A percentile compares a stretch with the other conserved stretches of the same genome.
phyloP scores from a whole-genome alignment of 2,888 invertebrate species.

The Himalopsyche tibetana region DNA sequence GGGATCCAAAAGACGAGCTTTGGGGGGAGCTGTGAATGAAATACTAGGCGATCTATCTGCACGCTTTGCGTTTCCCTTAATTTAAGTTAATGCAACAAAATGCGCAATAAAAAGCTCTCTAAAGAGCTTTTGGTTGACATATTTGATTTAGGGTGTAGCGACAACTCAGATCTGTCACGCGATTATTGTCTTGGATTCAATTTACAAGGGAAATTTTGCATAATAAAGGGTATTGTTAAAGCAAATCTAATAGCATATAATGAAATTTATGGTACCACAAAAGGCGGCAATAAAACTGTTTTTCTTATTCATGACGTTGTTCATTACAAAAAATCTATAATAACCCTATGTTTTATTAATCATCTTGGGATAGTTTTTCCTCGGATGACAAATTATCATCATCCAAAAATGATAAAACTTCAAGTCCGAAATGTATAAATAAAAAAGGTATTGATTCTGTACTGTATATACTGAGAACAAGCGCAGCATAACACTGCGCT shows the following conservation, averaged over 20 bases:
- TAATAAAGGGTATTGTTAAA: not conserved
- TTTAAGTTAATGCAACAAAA: constrained; percentile 60
- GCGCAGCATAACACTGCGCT: too few relatives aligned
- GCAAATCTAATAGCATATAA: not conserved
- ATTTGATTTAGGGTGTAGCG: constrained; percentile 58
- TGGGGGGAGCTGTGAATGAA: constrained; percentile 7
- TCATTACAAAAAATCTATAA: too few relatives aligned
- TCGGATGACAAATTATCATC: too few relatives aligned
- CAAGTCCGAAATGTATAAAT: too few relatives aligned
- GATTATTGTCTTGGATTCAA: constrained; percentile 7
- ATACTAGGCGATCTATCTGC: constrained; percentile 27
- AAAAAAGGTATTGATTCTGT: too few relatives aligned
- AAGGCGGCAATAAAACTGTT: not conserved
- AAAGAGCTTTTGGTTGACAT: constrained; percentile 53
- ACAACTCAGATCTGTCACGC: constrained; percentile 30
- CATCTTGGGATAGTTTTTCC: too few relatives aligned
- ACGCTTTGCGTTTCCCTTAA: constrained; percentile 60
- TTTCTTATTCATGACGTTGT: too few relatives aligned
- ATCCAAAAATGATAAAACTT: too few relatives aligned
- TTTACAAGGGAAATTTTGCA: not conserved
- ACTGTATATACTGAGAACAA: too few relatives aligned
- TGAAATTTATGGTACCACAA: not conserved
- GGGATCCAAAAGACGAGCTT: not conserved
- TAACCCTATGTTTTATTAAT: too few relatives aligned
- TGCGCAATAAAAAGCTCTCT: constrained; percentile 64